Conservation (phyloP, 2,113 vertebrate genomes). For the Phrynosoma platyrhinos region DNA sequence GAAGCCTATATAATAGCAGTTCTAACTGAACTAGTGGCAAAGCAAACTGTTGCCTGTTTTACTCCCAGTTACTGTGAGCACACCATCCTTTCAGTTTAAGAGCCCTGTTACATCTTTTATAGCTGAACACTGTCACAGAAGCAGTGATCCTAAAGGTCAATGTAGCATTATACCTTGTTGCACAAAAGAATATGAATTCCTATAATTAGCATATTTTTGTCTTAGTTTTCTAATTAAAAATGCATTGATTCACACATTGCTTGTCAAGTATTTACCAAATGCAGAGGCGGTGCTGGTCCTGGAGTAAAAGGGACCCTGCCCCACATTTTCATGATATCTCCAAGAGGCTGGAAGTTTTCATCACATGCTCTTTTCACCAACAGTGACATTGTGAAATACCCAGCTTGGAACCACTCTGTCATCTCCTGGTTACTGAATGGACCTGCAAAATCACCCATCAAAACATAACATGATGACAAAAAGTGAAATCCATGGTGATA, state of each 20-base stretch:
- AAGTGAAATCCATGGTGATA: background rate
- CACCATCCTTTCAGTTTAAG: background rate
- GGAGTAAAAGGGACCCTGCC: conserved; percentile 93
- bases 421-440: conserved; percentile 98
- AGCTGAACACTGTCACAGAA: background rate
- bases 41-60: background rate
- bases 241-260: background rate
- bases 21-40: background rate
- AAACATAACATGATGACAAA: conserved; percentile 11
- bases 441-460: conserved; percentile 79
- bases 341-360: conserved; percentile 94
- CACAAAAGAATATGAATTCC: background rate
- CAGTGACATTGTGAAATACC: conserved; percentile 97
- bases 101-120: background rate
- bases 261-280: conserved; percentile 83
- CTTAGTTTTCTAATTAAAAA: background rate
- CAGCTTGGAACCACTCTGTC: conserved; percentile 98
- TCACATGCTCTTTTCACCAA: conserved; percentile 97
- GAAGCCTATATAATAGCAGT: background rate
- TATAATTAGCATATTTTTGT: background rate
- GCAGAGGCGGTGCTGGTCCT: conserved; percentile 88
- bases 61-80: background rate
- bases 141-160: background rate
- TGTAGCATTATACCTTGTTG: background rate
- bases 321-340: conserved; percentile 98